Conservation (phyloP, 2,888 invertebrate species). For the Drosophila mimica region DNA sequence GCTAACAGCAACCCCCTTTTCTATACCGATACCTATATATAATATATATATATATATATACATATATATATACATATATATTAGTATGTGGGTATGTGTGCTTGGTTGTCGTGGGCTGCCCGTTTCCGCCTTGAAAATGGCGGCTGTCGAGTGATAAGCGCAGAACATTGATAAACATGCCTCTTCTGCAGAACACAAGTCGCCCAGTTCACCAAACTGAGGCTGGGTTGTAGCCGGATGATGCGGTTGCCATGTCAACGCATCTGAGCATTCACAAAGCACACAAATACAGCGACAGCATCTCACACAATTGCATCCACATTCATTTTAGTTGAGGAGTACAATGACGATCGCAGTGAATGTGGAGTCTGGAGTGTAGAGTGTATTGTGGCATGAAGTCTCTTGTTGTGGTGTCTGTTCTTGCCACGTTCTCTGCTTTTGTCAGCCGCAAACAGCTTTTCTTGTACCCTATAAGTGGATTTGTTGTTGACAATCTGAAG, state of each 20-base stretch:
- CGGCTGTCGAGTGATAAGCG: slow-evolving; percentile 67
- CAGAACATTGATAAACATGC: slow-evolving; percentile 77
- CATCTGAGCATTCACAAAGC: slow-evolving; percentile 42
- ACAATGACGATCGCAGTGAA: slow-evolving; percentile 27
- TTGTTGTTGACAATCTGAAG: neutral
- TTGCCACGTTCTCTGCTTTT: slow-evolving; percentile 32
- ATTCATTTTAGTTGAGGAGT: slow-evolving; percentile 26
- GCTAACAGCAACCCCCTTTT: slow-evolving; percentile 23
- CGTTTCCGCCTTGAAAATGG: slow-evolving; percentile 53
- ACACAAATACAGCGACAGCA: slow-evolving; percentile 17
- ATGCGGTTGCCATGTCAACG: slow-evolving; percentile 58
- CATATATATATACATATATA: neutral
- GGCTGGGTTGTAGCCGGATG: slow-evolving; percentile 10
- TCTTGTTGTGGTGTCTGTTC: slow-evolving; percentile 13
- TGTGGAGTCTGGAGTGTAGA: slow-evolving; percentile 6
- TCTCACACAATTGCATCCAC: slow-evolving; percentile 43
- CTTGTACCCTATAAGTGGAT: slow-evolving; percentile 24
- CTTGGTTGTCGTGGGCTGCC: slow-evolving; percentile 7
- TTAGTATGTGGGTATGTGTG: neutral
- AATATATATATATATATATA: neutral
- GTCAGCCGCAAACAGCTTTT: slow-evolving; percentile 25
- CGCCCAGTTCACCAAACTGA: slow-evolving; percentile 7
- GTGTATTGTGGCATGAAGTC: slow-evolving; percentile 1
- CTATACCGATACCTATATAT: neutral
- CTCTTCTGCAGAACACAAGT: slow-evolving; percentile 26